Evolutionary conservation across 2,797 vertebrate genomes (phyloP), one percentile per base, ranked within the genome.

Genomic region (Sparidentex hasta): DNA sequence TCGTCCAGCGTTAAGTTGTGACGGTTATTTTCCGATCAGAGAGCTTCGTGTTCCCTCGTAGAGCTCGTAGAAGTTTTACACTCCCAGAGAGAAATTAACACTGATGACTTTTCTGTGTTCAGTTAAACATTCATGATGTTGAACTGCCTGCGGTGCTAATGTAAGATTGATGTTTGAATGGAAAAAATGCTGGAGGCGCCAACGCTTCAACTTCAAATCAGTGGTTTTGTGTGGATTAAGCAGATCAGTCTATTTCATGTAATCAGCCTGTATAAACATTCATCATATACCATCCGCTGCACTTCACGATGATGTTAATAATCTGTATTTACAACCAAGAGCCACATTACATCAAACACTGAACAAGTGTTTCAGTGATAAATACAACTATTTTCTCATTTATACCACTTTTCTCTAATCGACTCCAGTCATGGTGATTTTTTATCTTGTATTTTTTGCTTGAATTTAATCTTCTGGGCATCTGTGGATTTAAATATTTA

Each of bases 41-140:
- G 46, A 76, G 54, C 55, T 20, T 27, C 62, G 46, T 14, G 58
- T 61, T 61, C 21, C 41, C 27, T 16, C 11, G 44, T 43, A 5
- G 38, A 18, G 27, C 27, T 5, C 11, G 44, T 48, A 5, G 38
- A 18, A 38, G 11, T 58, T 59, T 74, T 59, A 67, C 47, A 11
- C 58, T 61, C 67, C n/a, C 62, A 14, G 23, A 38, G 68, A 62
- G 44, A 69, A 55, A 59, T 56, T 63, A 64, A 74, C 16, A 79
- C n/a, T 59, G 56, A 64, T 20, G 68, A 68, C 59, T 78, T 57
- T 29, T 48, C 57, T 41, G 61, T 70, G 67, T 65, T 23, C 47
- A 2, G 3, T 80, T 62, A 78, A 82, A 80, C 74, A 66, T 85
- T 78, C 38, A 81, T 62, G 57, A 27, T 14, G 25, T 5, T 18